A percentile compares a stretch with the other conserved stretches of the same genome.
These are phyloP conservation scores for Sula dactylatra DNA, from an alignment of 2,113 vertebrate genomes.

Conservation along the genomic window DNA sequence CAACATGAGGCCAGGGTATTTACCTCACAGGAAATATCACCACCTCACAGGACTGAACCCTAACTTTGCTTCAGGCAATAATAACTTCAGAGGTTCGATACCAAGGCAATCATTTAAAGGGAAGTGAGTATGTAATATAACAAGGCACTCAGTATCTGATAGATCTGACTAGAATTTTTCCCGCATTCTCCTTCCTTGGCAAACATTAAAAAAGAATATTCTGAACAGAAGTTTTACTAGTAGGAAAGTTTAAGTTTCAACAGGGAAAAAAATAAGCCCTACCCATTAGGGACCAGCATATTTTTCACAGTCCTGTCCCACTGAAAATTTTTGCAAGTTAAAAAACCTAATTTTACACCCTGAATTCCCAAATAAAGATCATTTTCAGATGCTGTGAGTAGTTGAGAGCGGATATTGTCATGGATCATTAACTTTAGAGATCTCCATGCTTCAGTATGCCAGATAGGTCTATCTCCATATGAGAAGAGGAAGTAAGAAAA, in stretches of 20 bases:
- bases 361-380: neutral
- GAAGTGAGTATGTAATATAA: neutral
- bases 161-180: neutral
- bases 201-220: neutral
- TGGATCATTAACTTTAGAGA: neutral
- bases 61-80: neutral
- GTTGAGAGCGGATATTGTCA: neutral
- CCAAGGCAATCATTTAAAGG: neutral
- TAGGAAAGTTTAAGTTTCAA: neutral
- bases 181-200: neutral
- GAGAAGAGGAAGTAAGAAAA: neutral
- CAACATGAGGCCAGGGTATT: neutral
- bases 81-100: neutral
- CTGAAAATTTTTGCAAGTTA: neutral
- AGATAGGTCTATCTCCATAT: neutral
- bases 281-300: neutral
- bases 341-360: neutral
- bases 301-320: neutral
- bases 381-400: neutral
- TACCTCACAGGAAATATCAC: slow-evolving; percentile 1
- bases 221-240: neutral
- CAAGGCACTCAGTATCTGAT: neutral
- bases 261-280: neutral
- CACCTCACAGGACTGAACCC: neutral
- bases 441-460: neutral